Evolutionary conservation across 2,888 invertebrate genomes (phyloP).

Genomic region (Tenodera sinensis): DNA sequence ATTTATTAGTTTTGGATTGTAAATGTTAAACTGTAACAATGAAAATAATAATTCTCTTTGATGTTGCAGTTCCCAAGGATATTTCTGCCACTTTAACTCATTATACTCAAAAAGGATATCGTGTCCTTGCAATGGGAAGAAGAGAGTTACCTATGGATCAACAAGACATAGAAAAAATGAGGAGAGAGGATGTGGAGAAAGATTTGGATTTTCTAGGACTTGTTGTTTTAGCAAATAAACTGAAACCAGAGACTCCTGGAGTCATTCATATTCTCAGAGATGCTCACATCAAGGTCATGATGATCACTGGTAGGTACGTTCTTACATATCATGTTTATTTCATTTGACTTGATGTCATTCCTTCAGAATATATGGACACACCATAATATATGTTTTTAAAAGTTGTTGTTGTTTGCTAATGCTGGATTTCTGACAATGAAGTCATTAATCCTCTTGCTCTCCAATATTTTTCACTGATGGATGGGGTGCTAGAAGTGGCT

Average conservation of each 20-base stretch:
- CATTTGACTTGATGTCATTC: too few relatives aligned
- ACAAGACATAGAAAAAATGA: constrained; percentile 46
- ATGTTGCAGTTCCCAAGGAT: constrained; percentile 42
- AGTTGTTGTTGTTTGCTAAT: too few relatives aligned
- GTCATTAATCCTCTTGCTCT: too few relatives aligned
- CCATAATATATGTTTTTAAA: too few relatives aligned
- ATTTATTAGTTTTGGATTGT: too few relatives aligned
- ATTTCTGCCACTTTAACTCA: constrained; percentile 39
- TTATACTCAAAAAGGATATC: constrained; percentile 46
- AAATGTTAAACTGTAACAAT: too few relatives aligned
- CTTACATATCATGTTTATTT: neutral
- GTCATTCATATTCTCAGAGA: constrained; percentile 47
- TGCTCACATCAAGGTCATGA: constrained; percentile 53
- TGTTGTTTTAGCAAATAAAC: constrained; percentile 54
- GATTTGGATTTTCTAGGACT: constrained; percentile 45
- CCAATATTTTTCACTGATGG: too few relatives aligned
- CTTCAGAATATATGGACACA: too few relatives aligned
- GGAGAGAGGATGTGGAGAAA: constrained; percentile 48
- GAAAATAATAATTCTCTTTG: too few relatives aligned
- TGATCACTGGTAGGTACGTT: constrained; percentile 55
- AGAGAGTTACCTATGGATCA: constrained; percentile 36
- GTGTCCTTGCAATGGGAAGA: constrained; percentile 47
- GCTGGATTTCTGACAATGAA: too few relatives aligned
- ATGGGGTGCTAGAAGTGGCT: too few relatives aligned
- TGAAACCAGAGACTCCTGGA: constrained; percentile 52